Percentiles rank a stretch among this genome's conserved stretches.
Evolutionary conservation across 2,113 vertebrate genomes (phyloP).

Genomic region (Geothlypis trichas): DNA sequence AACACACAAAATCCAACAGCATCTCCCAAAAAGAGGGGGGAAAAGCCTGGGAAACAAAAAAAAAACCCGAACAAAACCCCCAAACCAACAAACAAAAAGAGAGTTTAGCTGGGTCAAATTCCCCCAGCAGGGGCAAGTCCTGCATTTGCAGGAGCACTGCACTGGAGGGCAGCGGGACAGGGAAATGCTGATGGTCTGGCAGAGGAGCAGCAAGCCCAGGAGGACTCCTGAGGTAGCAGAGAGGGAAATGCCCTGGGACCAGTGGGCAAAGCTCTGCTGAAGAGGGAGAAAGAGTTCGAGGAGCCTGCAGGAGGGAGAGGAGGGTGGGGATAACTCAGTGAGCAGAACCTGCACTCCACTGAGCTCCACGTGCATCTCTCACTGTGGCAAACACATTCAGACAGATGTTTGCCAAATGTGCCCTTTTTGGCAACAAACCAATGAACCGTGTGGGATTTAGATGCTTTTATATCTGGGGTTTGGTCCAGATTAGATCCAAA

Average conservation of each 20-base stretch:
- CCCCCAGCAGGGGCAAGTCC: not conserved
- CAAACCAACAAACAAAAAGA: not conserved
- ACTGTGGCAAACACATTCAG: fast-evolving
- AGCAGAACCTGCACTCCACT: not conserved
- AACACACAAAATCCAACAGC: not conserved
- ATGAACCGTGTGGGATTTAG: fast-evolving
- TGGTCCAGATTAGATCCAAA: not conserved
- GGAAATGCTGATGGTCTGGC: not conserved
- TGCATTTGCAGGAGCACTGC: not conserved
- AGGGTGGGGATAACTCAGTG: not conserved
- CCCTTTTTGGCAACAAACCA: not conserved
- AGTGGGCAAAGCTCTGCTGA: not conserved
- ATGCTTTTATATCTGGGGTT: not conserved
- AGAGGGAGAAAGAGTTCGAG: not conserved
- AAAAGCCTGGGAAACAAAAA: not conserved
- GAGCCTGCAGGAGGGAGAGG: not conserved
- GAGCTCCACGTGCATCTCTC: not conserved
- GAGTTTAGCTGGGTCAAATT: not conserved
- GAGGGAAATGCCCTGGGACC: not conserved
- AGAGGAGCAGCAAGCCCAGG: not conserved
- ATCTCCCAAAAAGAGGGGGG: not conserved
- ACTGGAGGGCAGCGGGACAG: fast-evolving
- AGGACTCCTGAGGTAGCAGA: fast-evolving
- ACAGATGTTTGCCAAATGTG: not conserved
- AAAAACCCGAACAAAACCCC: too few species aligned